Conservation (phyloP, 2,888 invertebrate genomes). For the Tanypteryx hageni region DNA sequence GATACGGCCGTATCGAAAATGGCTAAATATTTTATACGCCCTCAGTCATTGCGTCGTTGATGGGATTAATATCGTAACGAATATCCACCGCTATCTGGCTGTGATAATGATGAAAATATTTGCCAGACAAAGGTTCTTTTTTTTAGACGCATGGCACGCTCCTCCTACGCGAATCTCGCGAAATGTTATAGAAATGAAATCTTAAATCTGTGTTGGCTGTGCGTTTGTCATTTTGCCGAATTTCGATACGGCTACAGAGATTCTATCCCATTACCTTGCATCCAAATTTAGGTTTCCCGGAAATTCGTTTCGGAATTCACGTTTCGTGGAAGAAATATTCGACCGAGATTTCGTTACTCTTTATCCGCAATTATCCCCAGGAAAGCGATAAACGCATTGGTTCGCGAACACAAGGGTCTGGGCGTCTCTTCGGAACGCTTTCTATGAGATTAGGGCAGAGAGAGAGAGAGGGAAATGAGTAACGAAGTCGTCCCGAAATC, state of each 20-base stretch:
- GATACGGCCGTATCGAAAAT: slow-evolving; percentile 41
- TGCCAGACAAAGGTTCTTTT: no score
- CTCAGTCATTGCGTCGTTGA: slow-evolving; percentile 19
- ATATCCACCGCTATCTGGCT: not conserved
- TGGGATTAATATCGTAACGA: slow-evolving; percentile 28
- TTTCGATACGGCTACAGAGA: no score
- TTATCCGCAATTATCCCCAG: no score
- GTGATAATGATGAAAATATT: not conserved
- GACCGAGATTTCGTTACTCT: not conserved
- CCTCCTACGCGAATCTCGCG: no score
- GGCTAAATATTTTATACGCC: slow-evolving; percentile 52
- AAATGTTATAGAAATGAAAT: no score
- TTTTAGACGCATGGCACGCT: no score
- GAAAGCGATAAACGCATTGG: no score
- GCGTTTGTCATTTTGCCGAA: no score
- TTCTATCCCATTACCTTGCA: no score
- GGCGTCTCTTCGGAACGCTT: not conserved
- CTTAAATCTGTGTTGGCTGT: no score
- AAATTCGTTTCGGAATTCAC: not conserved
- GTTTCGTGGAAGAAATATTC: not conserved
- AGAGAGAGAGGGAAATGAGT: not conserved
- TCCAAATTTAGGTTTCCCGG: no score
- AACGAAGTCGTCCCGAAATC: slow-evolving; percentile 29
- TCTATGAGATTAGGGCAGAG: not conserved
- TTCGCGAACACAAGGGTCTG: not conserved